Conservation (phyloP, 2,888 invertebrate species). For the Drosophila sordidula region DNA sequence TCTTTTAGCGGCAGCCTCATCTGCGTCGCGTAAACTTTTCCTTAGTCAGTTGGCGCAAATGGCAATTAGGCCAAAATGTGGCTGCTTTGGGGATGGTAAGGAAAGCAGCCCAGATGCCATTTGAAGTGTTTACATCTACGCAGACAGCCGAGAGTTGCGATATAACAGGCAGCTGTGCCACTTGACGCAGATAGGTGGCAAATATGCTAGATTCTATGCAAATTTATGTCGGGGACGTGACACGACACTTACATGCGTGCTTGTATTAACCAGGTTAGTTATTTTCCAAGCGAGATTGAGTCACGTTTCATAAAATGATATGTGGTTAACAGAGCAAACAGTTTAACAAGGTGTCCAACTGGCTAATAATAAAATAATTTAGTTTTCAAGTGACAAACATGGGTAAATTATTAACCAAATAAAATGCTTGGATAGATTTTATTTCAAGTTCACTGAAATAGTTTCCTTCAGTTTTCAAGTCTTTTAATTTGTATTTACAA, state of each 20-base stretch:
- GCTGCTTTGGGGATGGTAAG: not conserved
- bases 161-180: conserved; percentile 16
- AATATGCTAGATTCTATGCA: conserved; percentile 34
- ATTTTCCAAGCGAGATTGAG: conserved; percentile 41
- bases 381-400: not conserved
- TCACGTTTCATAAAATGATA: conserved; percentile 44
- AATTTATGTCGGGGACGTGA: conserved; percentile 49
- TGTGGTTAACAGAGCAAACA: conserved; percentile 2
- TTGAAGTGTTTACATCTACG: conserved; percentile 11
- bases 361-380: conserved; percentile 11
- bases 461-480: not conserved
- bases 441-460: not conserved
- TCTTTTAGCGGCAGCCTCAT: conserved; percentile 29
- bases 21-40: conserved; percentile 43
- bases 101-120: conserved; percentile 1
- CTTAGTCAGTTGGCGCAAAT: conserved; percentile 26
- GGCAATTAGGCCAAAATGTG: conserved; percentile 47
- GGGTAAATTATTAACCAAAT: not conserved
- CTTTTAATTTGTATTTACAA: not conserved
- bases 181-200: conserved; percentile 3
- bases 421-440: not conserved
- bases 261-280: conserved; percentile 10
- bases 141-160: conserved; percentile 8
- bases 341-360: conserved; percentile 10
- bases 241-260: conserved; percentile 9